A percentile compares a stretch with the other conserved stretches of the same genome.
These are phyloP conservation scores for Recurvirostra avosetta DNA, from an alignment of 2,113 vertebrate genomes.

Conservation along the genomic window DNA sequence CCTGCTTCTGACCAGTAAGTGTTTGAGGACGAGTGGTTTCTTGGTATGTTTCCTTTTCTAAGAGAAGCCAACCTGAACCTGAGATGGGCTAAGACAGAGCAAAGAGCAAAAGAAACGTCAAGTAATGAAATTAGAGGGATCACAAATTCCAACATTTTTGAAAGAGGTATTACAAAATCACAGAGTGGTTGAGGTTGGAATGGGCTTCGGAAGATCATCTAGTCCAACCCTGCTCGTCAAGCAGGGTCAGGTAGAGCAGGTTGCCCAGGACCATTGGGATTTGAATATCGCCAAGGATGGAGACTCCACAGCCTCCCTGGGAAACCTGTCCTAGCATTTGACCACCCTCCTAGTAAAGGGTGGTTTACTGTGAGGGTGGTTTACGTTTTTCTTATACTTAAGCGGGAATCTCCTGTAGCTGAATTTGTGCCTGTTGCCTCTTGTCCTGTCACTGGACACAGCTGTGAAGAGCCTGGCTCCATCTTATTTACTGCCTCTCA, in stretches of 20 bases:
- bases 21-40: neutral
- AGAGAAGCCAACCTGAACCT: neutral
- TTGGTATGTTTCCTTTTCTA: neutral
- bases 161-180: neutral
- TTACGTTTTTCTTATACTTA: neutral
- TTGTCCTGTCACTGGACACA: fast-evolving
- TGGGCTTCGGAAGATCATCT: neutral
- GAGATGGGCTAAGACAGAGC: neutral
- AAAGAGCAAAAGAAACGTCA: neutral
- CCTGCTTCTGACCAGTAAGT: neutral
- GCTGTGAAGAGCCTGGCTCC: neutral
- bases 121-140: neutral
- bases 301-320: neutral
- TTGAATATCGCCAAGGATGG: neutral
- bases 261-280: neutral
- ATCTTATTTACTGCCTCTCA: neutral
- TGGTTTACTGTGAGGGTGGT: too few species aligned
- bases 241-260: neutral
- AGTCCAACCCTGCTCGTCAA: neutral
- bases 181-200: neutral
- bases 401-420: neutral
- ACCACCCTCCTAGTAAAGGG: neutral
- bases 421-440: neutral
- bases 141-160: neutral
- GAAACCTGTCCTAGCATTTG: neutral